Evolutionary conservation across 2,888 invertebrate genomes (phyloP), one percentile per base, ranked within the genome.

Genomic region (Caenorhabditis becei): DNA sequence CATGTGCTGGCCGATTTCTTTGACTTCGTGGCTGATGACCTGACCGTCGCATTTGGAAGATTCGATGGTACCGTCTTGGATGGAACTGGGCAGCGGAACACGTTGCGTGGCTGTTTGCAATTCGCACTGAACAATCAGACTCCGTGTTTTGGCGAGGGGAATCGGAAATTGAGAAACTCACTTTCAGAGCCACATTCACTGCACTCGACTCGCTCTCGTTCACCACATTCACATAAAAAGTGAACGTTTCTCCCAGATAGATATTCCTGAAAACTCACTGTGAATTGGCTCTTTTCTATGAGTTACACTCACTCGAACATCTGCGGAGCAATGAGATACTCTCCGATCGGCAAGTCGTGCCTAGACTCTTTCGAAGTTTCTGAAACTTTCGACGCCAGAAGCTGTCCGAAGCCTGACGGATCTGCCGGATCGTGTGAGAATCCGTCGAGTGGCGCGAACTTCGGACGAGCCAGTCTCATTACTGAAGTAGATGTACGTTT

Each of bases 1-100:
- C 95, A 98, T 97, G 91, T 99, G 98, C 56, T 96, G 96, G 51
- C 98, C 98, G 87, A 97, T 94, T 93, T 99, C 98, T 92, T 97
- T 98, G n/a, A 99, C 97, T 94, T 99, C 98, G 93, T 99, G 97
- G 91, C 96, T 95, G 90, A 98, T 96, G 41, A 98, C 96, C 92
- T 97, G 95, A 92, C 97, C 96, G 18, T 97, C 93, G 14, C 96
- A 97, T 91, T 95, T 94, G 89, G 96, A 95, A 0, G 96, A 94
- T 58, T 92, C 92, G 78, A 94, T 92, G 87, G 93, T 93, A 32
- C 92, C 91, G 59, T 92, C 91, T 84, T 92, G 88, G 28, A 86
- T 62, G 2, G 66, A 59, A 51, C 83, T 82, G 5, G 95, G 94
- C 77, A 98, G 92, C 65, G 95, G 94, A 88, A 97, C 94, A 83